phyloP scores from a whole-genome alignment of 2,797 vertebrate genomes.

The Trematomus bernacchii region DNA sequence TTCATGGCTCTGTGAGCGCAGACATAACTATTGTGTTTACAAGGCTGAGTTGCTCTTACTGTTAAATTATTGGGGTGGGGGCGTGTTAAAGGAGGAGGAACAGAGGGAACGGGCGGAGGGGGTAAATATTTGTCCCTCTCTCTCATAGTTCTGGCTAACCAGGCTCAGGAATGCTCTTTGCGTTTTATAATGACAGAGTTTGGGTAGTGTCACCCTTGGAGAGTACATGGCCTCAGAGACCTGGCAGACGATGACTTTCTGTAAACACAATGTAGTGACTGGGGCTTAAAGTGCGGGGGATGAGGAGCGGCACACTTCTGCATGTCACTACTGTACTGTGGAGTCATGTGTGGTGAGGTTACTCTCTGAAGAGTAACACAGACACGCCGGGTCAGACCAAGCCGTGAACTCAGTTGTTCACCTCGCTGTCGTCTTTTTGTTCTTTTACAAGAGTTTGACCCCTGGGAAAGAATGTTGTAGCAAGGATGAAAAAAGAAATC shows the following conservation, averaged over 20 bases:
- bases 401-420: slow-evolving; percentile 38
- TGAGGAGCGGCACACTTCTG: slow-evolving; percentile 27
- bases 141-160: slow-evolving; percentile 86
- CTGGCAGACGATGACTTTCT: slow-evolving; percentile 37
- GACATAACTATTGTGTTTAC: slow-evolving; percentile 88
- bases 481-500: slow-evolving; percentile 44
- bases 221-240: slow-evolving; percentile 65
- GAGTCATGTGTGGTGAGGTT: slow-evolving; percentile 22
- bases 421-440: slow-evolving; percentile 12
- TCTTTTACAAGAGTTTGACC: slow-evolving; percentile 40
- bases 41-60: slow-evolving; percentile 86
- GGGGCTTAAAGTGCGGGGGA: slow-evolving; percentile 18
- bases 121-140: slow-evolving; percentile 75
- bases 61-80: slow-evolving; percentile 83
- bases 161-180: slow-evolving; percentile 80
- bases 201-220: slow-evolving; percentile 74
- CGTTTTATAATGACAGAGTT: slow-evolving; percentile 82
- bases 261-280: not conserved
- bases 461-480: slow-evolving; percentile 54
- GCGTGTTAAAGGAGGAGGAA: slow-evolving; percentile 59
- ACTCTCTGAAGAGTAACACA: slow-evolving; percentile 17
- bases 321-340: slow-evolving; percentile 28
- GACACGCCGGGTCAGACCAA: slow-evolving; percentile 12
- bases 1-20: slow-evolving; percentile 85
- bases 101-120: slow-evolving; percentile 41